Percentiles rank a stretch among this genome's conserved stretches.
These are phyloP conservation scores for Aleiodes testaceus DNA, from an alignment of 2,888 invertebrate genomes.

Conservation along the genomic window DNA sequence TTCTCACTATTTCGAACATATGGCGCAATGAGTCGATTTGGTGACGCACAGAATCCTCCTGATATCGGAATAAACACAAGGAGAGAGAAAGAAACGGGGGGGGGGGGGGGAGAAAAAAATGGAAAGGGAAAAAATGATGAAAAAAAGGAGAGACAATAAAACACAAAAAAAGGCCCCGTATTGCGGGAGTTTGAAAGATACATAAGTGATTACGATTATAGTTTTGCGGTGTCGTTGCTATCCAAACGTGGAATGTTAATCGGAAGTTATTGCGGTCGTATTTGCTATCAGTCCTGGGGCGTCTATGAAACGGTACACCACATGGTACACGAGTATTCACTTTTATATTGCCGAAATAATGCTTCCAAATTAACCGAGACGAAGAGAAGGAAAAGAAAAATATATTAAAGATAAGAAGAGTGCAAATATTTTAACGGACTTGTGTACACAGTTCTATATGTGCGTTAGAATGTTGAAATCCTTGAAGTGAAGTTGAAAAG, in stretches of 20 bases:
- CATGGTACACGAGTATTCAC: slow-evolving; percentile 7
- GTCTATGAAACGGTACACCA: slow-evolving; percentile 17
- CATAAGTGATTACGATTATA: slow-evolving; percentile 29
- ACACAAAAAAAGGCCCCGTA: slow-evolving; percentile 5
- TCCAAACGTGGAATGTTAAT: slow-evolving; percentile 53
- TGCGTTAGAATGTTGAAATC: slow-evolving; percentile 61
- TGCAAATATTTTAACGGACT: slow-evolving; percentile 56
- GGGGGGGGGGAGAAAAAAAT: no score
- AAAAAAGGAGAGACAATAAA: neutral
- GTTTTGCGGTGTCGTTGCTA: slow-evolving; percentile 1
- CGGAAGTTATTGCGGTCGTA: slow-evolving; percentile 43
- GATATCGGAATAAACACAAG: slow-evolving; percentile 5
- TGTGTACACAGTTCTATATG: slow-evolving; percentile 32
- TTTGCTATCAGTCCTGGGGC: slow-evolving; percentile 14
- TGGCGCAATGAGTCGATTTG: slow-evolving; percentile 8
- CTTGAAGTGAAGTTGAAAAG: slow-evolving; percentile 50
- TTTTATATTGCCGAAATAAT: no score
- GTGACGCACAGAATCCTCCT: slow-evolving; percentile 14
- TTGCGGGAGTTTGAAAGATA: slow-evolving; percentile 18
- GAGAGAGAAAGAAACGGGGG: no score
- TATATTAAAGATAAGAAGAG: slow-evolving; percentile 51
- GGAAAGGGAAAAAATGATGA: neutral
- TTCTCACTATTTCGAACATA: slow-evolving; percentile 5
- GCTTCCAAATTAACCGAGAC: no score
- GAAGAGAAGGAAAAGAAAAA: neutral